A percentile compares a stretch with the other conserved stretches of the same genome.
Conservation (phyloP, 2,113 vertebrate species). For the Corydoras maculifer region DNA sequence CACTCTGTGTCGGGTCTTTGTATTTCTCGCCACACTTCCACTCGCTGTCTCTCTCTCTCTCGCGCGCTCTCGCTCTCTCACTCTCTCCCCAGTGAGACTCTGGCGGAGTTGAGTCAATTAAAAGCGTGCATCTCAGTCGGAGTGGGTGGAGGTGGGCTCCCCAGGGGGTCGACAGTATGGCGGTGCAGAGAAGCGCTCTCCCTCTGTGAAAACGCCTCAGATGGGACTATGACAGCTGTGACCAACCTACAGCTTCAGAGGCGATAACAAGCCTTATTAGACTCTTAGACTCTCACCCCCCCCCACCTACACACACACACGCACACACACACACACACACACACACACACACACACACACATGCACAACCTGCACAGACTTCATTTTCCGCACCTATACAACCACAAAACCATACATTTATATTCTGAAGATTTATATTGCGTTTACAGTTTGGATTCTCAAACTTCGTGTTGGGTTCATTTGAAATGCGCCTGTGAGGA, state of each 20-base stretch:
- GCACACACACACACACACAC: constrained; percentile 6
- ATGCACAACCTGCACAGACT: constrained; percentile 32
- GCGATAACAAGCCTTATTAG: constrained; percentile 64
- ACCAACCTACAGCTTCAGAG: constrained; percentile 61
- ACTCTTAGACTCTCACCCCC: constrained; percentile 42
- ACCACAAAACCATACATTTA: not conserved
- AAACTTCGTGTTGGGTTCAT: not conserved
- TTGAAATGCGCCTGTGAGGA: too few relatives aligned
- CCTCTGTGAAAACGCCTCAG: constrained; percentile 67
- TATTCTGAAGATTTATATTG: not conserved
- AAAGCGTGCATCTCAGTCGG: constrained; percentile 58
- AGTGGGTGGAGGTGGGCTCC: constrained; percentile 53
- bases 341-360: constrained; percentile 18
- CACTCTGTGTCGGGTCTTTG: not conserved
- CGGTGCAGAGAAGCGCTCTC: constrained; percentile 54
- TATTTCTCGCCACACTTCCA: constrained; percentile 11
- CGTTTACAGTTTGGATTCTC: not conserved
- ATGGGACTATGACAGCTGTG: constrained; percentile 69
- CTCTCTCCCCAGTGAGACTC: constrained; percentile 49
- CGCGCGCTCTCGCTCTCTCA: constrained; percentile 28
- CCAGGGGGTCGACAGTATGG: constrained; percentile 64
- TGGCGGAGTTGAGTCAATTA: constrained; percentile 66
- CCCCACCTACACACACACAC: not conserved
- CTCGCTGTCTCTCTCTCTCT: constrained; percentile 14
- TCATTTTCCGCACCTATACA: constrained; percentile 20